Conservation (phyloP, 1,140 invertebrate genomes). For the Heliconius hermathena region DNA sequence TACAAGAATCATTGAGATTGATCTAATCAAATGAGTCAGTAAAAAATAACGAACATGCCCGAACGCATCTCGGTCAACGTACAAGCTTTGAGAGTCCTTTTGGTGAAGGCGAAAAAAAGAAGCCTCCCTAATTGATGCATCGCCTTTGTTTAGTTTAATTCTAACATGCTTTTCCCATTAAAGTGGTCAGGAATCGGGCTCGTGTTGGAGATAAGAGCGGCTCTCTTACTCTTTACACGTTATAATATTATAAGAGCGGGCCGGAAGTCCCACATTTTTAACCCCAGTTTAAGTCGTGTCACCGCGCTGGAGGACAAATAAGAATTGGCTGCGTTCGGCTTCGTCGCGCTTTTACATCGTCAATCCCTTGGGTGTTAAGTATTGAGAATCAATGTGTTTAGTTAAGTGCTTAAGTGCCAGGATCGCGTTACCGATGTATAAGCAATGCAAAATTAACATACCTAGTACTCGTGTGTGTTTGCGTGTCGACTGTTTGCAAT, state of each 20-base stretch:
- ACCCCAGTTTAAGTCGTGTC: conserved; percentile 68
- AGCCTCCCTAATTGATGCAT: conserved; percentile 78
- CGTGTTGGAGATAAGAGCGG: conserved; percentile 75
- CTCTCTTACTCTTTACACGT: conserved; percentile 79
- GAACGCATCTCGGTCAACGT: conserved; percentile 68
- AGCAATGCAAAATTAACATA: conserved; percentile 65
- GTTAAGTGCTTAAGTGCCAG: conserved; percentile 79
- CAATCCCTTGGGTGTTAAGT: conserved; percentile 66
- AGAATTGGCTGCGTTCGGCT: conserved; percentile 62
- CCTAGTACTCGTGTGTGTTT: conserved; percentile 42
- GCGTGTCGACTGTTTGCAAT: conserved; percentile 2
- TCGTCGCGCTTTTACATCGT: conserved; percentile 74
- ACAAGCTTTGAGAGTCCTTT: conserved; percentile 77
- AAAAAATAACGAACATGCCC: conserved; percentile 72
- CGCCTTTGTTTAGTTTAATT: conserved; percentile 82
- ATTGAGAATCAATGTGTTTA: conserved; percentile 78
- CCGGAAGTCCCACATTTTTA: conserved; percentile 57
- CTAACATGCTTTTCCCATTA: conserved; percentile 81
- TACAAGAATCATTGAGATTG: conserved; percentile 78
- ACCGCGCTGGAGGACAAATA: conserved; percentile 64
- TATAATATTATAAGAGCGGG: conserved; percentile 76
- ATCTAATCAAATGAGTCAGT: conserved; percentile 76
- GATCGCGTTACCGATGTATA: conserved; percentile 75
- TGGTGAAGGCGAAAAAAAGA: conserved; percentile 65
- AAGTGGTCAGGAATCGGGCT: conserved; percentile 78